Percentiles rank a stretch among this genome's conserved stretches.
Conservation (phyloP, 2,113 vertebrate genomes). For the Otis tarda region DNA sequence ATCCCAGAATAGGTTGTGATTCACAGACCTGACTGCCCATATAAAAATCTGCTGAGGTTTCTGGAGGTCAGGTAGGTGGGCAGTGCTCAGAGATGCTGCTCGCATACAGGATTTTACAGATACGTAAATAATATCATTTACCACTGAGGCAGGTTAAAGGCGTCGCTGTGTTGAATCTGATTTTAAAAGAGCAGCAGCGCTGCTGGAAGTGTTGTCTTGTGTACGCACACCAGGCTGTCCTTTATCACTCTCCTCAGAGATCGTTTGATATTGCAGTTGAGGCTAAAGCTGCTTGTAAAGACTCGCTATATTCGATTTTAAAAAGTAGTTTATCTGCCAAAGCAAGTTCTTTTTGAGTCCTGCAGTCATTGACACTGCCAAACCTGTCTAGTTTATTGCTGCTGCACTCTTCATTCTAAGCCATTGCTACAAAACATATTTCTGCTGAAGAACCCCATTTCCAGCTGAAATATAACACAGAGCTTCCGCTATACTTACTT, state of each 20-base stretch:
- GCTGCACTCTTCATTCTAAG: neutral
- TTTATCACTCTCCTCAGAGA: neutral
- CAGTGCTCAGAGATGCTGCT: neutral
- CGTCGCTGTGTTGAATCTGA: neutral
- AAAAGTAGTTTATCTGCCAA: neutral
- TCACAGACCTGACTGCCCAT: neutral
- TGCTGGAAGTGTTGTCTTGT: neutral
- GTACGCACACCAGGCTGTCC: neutral
- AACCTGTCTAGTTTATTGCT: neutral
- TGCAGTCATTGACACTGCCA: neutral
- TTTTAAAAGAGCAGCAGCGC: neutral
- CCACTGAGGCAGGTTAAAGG: neutral
- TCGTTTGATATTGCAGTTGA: neutral
- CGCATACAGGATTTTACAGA: neutral
- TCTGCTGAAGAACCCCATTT: neutral
- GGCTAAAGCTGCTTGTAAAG: neutral
- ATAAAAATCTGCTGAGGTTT: neutral
- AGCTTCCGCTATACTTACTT: neutral
- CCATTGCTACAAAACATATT: neutral
- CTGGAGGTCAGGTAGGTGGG: neutral
- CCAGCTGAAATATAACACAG: neutral
- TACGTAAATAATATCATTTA: neutral
- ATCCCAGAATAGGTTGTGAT: neutral
- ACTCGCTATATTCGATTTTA: neutral
- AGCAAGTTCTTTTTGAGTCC: neutral